These are phyloP conservation scores for Idaea dimidiata DNA, from an alignment of 2,888 invertebrate species.

Conservation along the genomic window DNA sequence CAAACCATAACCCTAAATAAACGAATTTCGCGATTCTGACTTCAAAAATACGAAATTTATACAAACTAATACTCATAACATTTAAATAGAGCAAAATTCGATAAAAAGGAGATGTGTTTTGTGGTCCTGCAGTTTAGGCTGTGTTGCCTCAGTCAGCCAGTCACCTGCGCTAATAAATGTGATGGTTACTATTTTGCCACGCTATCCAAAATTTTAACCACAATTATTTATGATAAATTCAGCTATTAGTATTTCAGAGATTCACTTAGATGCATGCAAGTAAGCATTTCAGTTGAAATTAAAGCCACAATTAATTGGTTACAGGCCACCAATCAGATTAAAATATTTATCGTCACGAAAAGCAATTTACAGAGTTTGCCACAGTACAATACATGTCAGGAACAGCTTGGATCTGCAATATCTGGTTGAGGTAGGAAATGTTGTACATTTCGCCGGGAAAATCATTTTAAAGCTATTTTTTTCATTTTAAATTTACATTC, in stretches of 20 bases:
- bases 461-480: constrained; percentile 49
- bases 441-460: constrained; percentile 56
- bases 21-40: too few relatives aligned
- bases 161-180: too few relatives aligned
- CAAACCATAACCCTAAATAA: too few relatives aligned
- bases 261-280: constrained; percentile 14
- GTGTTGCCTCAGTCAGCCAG: not conserved
- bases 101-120: not conserved
- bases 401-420: constrained; percentile 69
- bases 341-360: constrained; percentile 77
- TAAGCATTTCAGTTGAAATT: constrained; percentile 44
- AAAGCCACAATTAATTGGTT: constrained; percentile 75
- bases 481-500: constrained; percentile 24
- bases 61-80: not conserved
- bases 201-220: not conserved
- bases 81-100: not conserved
- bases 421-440: constrained; percentile 57
- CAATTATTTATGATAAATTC: not conserved
- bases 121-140: not conserved
- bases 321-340: constrained; percentile 75
- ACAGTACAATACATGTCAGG: constrained; percentile 71
- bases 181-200: not conserved
- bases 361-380: constrained; percentile 75
- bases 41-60: too few relatives aligned
- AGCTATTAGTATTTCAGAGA: not conserved